Evolutionary conservation across 2,797 vertebrate species (phyloP).

Genomic region (Molossus alvarezi): DNA sequence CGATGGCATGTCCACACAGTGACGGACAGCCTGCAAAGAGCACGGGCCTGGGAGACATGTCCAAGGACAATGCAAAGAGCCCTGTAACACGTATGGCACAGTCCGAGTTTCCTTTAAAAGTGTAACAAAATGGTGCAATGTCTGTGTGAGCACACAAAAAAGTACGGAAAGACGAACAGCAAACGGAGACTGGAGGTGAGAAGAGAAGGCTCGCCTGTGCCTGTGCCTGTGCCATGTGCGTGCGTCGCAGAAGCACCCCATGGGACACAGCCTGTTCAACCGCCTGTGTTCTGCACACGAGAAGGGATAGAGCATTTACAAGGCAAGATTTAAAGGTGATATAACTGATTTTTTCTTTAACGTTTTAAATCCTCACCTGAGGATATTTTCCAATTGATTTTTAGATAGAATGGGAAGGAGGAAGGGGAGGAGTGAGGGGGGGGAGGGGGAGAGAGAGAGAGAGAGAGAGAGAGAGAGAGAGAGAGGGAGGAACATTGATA

Average conservation of each 20-base stretch:
- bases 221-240: too few species aligned
- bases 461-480: too few species aligned
- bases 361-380: too few species aligned
- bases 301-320: background rate
- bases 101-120: background rate
- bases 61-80: background rate
- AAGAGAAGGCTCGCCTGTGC: too few species aligned
- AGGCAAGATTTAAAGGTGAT: background rate
- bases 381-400: too few species aligned
- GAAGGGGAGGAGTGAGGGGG: too few species aligned
- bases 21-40: background rate
- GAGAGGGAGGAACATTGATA: too few species aligned
- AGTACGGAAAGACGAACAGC: background rate
- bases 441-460: too few species aligned
- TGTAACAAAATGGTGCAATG: background rate
- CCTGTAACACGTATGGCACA: accelerated
- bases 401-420: too few species aligned
- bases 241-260: too few species aligned
- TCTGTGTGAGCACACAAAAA: background rate
- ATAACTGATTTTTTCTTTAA: background rate
- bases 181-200: background rate
- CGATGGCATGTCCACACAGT: accelerated
- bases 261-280: too few species aligned
- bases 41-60: too few species aligned
- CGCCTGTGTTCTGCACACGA: background rate